Evolutionary conservation across 2,888 invertebrate genomes (phyloP).

Genomic region (Noctua comes): DNA sequence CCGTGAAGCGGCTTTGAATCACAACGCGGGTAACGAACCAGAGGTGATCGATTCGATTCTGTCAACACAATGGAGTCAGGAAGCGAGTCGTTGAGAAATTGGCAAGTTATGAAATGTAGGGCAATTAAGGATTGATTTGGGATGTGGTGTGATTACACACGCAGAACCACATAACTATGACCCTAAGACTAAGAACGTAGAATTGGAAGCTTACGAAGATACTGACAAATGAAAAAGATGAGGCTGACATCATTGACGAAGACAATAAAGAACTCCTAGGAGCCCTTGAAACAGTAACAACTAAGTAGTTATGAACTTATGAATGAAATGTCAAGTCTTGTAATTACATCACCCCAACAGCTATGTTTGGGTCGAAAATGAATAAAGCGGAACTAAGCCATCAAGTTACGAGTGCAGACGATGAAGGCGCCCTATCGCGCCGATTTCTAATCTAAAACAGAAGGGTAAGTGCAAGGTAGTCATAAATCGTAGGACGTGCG

Average conservation of each 20-base stretch:
- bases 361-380: neutral
- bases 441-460: constrained; percentile 49
- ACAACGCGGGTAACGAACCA: constrained; percentile 43
- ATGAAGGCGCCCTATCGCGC: neutral
- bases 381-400: constrained; percentile 14
- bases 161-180: neutral
- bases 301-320: neutral
- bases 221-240: neutral
- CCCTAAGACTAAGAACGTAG: neutral
- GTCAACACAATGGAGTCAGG: constrained; percentile 33
- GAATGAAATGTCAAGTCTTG: neutral
- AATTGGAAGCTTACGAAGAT: neutral
- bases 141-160: neutral
- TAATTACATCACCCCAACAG: neutral
- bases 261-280: too few species aligned
- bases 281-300: neutral
- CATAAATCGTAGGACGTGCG: constrained; percentile 29
- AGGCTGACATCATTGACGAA: neutral
- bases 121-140: neutral
- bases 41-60: constrained; percentile 29
- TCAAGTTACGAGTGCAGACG: constrained; percentile 9
- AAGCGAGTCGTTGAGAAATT: constrained; percentile 20
- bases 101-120: constrained; percentile 1
- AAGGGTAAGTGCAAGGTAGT: constrained; percentile 3
- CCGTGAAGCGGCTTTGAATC: constrained; percentile 54